Conservation (phyloP, 2,888 invertebrate species). For the Rotaria macrura region DNA sequence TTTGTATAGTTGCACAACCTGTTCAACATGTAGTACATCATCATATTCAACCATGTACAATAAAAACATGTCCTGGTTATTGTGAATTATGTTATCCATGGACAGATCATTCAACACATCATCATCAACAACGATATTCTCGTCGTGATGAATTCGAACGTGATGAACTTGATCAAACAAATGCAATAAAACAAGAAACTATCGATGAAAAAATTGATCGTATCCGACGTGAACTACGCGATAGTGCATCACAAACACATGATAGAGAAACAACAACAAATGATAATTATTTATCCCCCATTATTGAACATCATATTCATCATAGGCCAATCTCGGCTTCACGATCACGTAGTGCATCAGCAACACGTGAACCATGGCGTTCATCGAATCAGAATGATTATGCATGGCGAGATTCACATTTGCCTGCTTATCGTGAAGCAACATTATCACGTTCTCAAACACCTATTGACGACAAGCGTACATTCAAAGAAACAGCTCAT, state of each 20-base stretch:
- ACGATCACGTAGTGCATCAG: background rate
- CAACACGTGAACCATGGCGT: background rate
- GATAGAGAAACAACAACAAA: background rate
- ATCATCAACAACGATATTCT: background rate
- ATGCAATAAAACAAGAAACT: background rate
- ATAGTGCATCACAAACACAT: background rate
- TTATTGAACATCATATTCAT: background rate
- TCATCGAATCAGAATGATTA: constrained; percentile 12
- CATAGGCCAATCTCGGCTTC: background rate
- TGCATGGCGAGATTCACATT: constrained; percentile 8
- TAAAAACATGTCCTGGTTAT: background rate
- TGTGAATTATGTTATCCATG: constrained; percentile 13
- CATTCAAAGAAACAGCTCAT: background rate
- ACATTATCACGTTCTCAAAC: background rate
- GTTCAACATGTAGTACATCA: constrained; percentile 3
- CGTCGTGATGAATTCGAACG: constrained; percentile 7
- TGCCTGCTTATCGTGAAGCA: constrained; percentile 9
- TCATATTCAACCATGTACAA: background rate
- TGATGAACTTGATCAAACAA: background rate
- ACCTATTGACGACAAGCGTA: background rate
- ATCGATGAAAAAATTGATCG: constrained; percentile 14
- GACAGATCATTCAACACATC: background rate
- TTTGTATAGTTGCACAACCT: background rate
- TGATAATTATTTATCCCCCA: background rate
- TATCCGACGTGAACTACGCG: constrained; percentile 12